These are phyloP conservation scores for Saccostrea echinata DNA, from an alignment of 1,140 invertebrate genomes.

Conservation along the genomic window DNA sequence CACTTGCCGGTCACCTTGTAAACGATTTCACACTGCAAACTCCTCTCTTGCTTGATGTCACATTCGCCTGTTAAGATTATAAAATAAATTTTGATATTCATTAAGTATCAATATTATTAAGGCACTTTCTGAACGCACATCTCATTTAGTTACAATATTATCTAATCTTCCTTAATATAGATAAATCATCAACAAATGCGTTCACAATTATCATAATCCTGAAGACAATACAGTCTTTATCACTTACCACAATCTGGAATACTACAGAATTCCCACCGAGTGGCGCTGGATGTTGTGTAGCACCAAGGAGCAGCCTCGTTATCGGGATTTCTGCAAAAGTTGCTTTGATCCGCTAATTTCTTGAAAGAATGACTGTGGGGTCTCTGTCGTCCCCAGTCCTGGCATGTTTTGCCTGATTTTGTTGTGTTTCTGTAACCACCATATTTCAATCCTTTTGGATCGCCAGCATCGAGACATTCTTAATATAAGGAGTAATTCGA, in stretches of 20 bases:
- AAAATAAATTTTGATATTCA: background rate
- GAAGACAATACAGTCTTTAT: background rate
- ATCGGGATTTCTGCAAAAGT: constrained; percentile 53
- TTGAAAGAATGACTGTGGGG: constrained; percentile 37
- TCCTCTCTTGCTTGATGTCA: constrained; percentile 3
- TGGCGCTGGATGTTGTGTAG: constrained; percentile 33
- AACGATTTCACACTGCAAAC: background rate
- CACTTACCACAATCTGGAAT: constrained; percentile 49
- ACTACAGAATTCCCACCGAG: constrained; percentile 42
- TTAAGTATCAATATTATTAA: background rate
- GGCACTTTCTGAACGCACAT: background rate
- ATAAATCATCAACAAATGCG: background rate
- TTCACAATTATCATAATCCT: background rate
- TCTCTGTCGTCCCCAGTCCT: constrained; percentile 24
- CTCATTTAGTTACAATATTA: background rate
- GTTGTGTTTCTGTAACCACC: constrained; percentile 28
- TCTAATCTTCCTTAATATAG: background rate
- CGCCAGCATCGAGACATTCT: constrained; percentile 27
- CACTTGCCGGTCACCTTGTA: constrained; percentile 33
- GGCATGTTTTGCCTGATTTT: constrained; percentile 40
- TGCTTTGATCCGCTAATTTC: background rate
- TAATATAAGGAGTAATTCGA: background rate
- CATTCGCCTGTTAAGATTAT: constrained; percentile 19
- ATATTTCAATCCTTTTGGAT: constrained; percentile 34
- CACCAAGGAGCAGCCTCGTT: constrained; percentile 43